These are phyloP conservation scores for Ooceraea biroi DNA, from an alignment of 1,140 invertebrate species.

Conservation along the genomic window DNA sequence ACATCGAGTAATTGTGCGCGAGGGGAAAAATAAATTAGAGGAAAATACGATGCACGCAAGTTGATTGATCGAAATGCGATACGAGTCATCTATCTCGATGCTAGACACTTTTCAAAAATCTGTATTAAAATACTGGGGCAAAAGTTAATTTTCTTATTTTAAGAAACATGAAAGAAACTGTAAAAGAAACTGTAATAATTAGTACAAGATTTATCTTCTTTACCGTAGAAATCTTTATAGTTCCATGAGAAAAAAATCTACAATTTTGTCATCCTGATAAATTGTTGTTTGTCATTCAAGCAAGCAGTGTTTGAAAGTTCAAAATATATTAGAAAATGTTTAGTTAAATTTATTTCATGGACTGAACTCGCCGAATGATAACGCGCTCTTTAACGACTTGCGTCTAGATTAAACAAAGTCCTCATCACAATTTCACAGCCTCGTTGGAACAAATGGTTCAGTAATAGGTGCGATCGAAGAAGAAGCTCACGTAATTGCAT, in stretches of 20 bases:
- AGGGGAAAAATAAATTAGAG: constrained; percentile 3
- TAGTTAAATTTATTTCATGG: neutral
- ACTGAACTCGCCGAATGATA: neutral
- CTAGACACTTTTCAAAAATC: neutral
- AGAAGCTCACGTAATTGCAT: constrained; percentile 54
- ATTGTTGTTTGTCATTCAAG: neutral
- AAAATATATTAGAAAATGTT: neutral
- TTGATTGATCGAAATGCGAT: neutral
- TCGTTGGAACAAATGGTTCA: constrained; percentile 17
- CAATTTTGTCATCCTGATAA: neutral
- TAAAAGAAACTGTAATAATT: too few species aligned
- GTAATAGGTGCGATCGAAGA: constrained; percentile 5
- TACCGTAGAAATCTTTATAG: neutral
- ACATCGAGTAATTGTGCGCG: neutral
- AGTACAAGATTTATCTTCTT: neutral
- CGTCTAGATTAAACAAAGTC: constrained; percentile 15
- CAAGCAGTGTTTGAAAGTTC: neutral
- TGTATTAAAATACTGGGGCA: neutral
- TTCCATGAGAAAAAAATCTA: neutral
- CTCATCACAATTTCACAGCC: neutral
- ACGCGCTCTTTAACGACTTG: neutral
- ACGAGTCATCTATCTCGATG: neutral
- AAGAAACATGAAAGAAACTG: neutral
- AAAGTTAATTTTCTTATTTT: neutral
- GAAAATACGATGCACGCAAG: neutral